Percentiles rank a stretch among this genome's conserved stretches.
These are phyloP conservation scores for Pachyrhynchus sulphureomaculatus DNA, from an alignment of 1,140 invertebrate genomes.

Conservation along the genomic window DNA sequence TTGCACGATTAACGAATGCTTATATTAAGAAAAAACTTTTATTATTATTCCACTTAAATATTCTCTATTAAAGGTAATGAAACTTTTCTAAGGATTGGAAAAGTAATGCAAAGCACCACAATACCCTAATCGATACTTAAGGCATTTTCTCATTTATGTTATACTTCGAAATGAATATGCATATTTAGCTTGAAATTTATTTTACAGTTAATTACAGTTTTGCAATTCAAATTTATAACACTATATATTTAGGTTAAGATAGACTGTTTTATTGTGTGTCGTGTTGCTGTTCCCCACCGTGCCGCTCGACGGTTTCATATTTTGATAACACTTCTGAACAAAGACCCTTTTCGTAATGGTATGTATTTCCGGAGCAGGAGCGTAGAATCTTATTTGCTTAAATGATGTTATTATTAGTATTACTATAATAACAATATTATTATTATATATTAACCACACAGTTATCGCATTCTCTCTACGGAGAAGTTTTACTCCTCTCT, in stretches of 20 bases:
- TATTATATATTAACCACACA: too few relatives aligned
- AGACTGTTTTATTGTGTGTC: slow-evolving; percentile 27
- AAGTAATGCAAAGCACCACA: slow-evolving; percentile 13
- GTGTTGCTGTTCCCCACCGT: slow-evolving; percentile 7
- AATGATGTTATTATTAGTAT: background rate
- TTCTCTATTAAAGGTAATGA: too few relatives aligned
- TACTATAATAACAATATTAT: too few relatives aligned
- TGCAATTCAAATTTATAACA: slow-evolving; percentile 36
- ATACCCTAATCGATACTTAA: slow-evolving; percentile 29
- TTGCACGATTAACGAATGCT: too few relatives aligned
- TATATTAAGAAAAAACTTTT: too few relatives aligned
- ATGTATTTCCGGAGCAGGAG: background rate
- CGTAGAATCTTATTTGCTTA: background rate
- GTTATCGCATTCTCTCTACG: too few relatives aligned
- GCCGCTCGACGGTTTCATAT: slow-evolving; percentile 22
- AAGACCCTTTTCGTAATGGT: slow-evolving; percentile 9
- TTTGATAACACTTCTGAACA: slow-evolving; percentile 25
- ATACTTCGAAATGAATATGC: slow-evolving; percentile 34
- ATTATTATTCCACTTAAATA: too few relatives aligned
- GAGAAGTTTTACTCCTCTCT: too few relatives aligned
- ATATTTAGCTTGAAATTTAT: slow-evolving; percentile 34
- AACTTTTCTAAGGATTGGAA: background rate
- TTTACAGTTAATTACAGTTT: slow-evolving; percentile 38
- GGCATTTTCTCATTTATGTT: slow-evolving; percentile 35
- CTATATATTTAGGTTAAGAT: slow-evolving; percentile 38